Evolutionary conservation across 2,113 vertebrate species (phyloP).

Genomic region (Phrynosoma platyrhinos): DNA sequence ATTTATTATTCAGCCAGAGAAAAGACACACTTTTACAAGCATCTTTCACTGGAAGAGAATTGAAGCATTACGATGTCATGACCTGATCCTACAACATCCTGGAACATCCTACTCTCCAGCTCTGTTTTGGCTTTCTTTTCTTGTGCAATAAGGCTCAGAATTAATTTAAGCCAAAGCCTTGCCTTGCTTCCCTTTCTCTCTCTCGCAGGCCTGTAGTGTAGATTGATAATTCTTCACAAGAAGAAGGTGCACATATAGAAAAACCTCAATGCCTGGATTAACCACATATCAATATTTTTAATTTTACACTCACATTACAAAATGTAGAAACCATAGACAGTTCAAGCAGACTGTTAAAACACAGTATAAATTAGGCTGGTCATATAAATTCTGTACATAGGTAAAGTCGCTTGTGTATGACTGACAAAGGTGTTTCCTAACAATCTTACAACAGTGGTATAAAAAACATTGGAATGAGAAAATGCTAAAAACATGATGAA

Average conservation of each 20-base stretch:
- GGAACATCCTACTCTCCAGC: too few relatives aligned
- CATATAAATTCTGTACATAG: conserved; percentile 79
- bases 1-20: too few relatives aligned
- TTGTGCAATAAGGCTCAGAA: too few relatives aligned
- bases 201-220: background rate
- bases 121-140: too few relatives aligned
- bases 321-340: conserved; percentile 80
- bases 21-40: too few relatives aligned
- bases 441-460: conserved; percentile 72
- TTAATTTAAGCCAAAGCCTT: background rate
- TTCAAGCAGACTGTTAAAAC: conserved; percentile 82
- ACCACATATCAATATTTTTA: conserved; percentile 23
- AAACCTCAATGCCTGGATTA: background rate
- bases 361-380: conserved; percentile 79
- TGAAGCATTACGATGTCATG: too few relatives aligned
- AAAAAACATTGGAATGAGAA: conserved; percentile 68
- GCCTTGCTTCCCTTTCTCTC: background rate
- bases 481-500: conserved; percentile 66
- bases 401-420: conserved; percentile 73
- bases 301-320: conserved; percentile 80
- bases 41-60: too few relatives aligned
- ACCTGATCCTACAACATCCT: too few relatives aligned
- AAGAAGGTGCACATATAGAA: conserved; percentile 38
- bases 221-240: too few relatives aligned
- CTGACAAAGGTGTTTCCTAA: conserved; percentile 71